Base-by-base conservation (phyloP, 2,113 vertebrate species). In the Cynoglossus semilaevis region DNA sequence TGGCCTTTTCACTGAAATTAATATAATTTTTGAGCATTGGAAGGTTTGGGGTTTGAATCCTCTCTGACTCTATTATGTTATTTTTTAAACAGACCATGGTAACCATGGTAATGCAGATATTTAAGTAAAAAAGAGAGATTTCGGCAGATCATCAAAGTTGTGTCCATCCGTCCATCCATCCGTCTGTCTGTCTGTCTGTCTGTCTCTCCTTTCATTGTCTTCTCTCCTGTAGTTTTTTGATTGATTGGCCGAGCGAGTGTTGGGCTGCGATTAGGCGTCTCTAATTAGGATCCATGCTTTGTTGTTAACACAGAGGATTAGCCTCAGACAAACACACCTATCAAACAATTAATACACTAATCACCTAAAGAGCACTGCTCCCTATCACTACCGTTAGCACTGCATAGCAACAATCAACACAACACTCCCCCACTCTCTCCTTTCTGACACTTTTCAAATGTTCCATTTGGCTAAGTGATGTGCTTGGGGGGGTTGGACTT, bases 271-370 rank as follows among this genome's bases (percentile, higher is more conserved):
- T 85, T 79, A 87, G 57, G 69, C 13, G 2, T 15, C 54, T 48
- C 70, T 82, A 85, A 84, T 85, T 82, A 80, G 80, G 74, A 77
- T 77, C 53, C 72, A 68, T 67, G 59, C 52, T 77, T 77, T 74
- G 77, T 58, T 80, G 67, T 81, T 70, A 80, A 83, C 74, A 78
- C 71, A 3, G 37, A 34, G 84, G 83, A 85, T 87, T 87, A 85
- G 64, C 73, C 50, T 46, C 63, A 79, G 60, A 73, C 72, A 86
- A 87, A 85, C 71, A 82, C 69, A 80, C 59, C 83, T 66, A 78
- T 88, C 77, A 83, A 82, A 84, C 79, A 80, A 76, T 82, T 81
- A 85, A 81, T 74, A 63, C 52, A 72, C 51, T 77, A 80, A 87
- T 81, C 68, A 68, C 63, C 76, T 70, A 53, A 63, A 52, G 59